Base-by-base conservation (phyloP, 1,140 invertebrate species). In the Lordiphosa mommai region DNA sequence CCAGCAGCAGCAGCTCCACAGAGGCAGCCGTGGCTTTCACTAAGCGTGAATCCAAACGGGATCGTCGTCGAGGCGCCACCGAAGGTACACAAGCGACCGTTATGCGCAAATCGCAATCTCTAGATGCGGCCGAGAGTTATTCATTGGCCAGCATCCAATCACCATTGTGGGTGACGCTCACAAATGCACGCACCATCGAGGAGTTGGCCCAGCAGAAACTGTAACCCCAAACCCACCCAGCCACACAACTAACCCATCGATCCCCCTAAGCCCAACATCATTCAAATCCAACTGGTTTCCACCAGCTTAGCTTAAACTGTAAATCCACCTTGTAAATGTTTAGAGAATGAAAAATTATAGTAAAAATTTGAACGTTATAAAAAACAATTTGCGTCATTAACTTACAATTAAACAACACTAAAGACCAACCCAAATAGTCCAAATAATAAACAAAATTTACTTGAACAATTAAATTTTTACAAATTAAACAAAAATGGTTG, bases 161-260 rank as follows among this genome's bases (percentile, higher is more conserved):
- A 0, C 93, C 93, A 0, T 72, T 93, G 9, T 93, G 93, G 93
- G 93, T 92, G 7, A 91, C 93, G 17, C 88, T 93, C 51, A 93
- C 93, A 10, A 92, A 93, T 73, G 92, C 91, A 12, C 91, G 91
- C 33, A 90, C 90, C 16, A 88, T 92, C 52, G 88, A 87, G 50
- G 88, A 88, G 29, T 53, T 88, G 36, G 65, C 85, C 7, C 72
- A 85, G 20, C 85, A 87, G 40, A 74, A 87, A 17, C 60, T 87
- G 27, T 87, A 64, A 71, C 27, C 36, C 30, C n/a, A n/a, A n/a
- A n/a, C n/a, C 33, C 5, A 10, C 13, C 0, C 14, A 8, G 6
- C 8, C 17, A 30, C 5, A 10, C 29, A 17, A n/a, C 16, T 56
- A 41, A n/a, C 36, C 36, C 60, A 44, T 30, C 34, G 50, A 37